Conservation (phyloP, 37 sponge, comb jelly and placozoan species). For the Agelas oroides region DNA sequence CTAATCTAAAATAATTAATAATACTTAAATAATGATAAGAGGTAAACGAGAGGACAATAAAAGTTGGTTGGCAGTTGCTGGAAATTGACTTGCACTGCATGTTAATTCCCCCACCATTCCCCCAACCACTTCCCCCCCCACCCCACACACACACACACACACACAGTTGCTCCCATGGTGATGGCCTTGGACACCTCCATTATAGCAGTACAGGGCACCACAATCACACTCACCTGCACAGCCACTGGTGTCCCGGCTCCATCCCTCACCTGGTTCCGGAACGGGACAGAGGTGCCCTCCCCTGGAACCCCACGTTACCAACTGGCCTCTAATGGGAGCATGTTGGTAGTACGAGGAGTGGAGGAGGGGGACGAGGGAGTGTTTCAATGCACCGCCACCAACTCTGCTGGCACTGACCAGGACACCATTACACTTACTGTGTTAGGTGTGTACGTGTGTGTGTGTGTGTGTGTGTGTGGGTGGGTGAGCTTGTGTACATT, state of each 20-base stretch:
- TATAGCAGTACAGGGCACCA: slow-evolving; percentile 30
- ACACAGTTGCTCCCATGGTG: neutral
- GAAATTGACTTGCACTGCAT: too few species aligned
- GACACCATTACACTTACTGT: slow-evolving; percentile 31
- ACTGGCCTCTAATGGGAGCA: neutral
- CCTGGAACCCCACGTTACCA: slow-evolving; percentile 15
- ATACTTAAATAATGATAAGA: too few species aligned
- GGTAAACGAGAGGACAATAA: too few species aligned
- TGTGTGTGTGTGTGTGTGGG: neutral
- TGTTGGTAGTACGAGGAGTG: slow-evolving; percentile 7
- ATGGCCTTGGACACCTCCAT: slow-evolving; percentile 7
- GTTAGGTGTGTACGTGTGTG: slow-evolving; percentile 15
- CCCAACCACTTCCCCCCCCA: too few species aligned
- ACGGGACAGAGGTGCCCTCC: slow-evolving; percentile 5
- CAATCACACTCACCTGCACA: slow-evolving; percentile 32
- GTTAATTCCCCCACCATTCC: too few species aligned
- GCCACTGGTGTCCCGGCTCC: slow-evolving; percentile 70
- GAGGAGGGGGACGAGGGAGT: slow-evolving; percentile 50
- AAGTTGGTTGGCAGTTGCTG: too few species aligned
- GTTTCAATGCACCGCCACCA: slow-evolving; percentile 52
- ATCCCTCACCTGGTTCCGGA: slow-evolving; percentile 38
- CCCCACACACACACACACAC: too few species aligned
- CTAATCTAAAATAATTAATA: too few species aligned
- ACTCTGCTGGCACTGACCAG: slow-evolving; percentile 35
- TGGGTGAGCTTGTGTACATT: too few species aligned